Evolutionary conservation across 2,797 vertebrate species (phyloP).

Genomic region (Alca torda): DNA sequence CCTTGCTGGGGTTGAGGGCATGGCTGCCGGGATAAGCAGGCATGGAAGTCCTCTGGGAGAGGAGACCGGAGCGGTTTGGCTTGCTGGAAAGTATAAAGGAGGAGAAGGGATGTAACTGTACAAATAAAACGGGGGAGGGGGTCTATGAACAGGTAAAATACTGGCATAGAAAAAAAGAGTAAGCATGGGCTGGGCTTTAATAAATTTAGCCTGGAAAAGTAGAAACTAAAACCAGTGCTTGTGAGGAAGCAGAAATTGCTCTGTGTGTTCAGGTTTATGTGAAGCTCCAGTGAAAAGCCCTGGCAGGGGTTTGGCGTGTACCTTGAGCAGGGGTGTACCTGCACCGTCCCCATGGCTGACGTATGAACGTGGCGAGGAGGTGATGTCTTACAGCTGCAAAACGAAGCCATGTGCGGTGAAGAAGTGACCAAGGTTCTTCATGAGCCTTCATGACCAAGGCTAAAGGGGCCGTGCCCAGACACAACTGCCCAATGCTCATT

Average conservation of each 20-base stretch:
- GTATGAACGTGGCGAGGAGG: neutral
- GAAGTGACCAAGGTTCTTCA: neutral
- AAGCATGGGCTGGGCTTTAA: neutral
- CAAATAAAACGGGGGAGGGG: neutral
- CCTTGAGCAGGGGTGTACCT: neutral
- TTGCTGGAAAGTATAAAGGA: neutral
- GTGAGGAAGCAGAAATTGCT: neutral
- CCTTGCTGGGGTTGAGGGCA: neutral
- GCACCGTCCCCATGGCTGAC: neutral
- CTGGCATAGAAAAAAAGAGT: neutral
- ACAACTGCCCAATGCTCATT: neutral
- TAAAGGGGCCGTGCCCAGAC: neutral
- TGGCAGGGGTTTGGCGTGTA: accelerated
- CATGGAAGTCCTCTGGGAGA: neutral
- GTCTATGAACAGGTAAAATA: neutral
- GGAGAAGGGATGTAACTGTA: neutral
- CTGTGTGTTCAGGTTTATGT: accelerated
- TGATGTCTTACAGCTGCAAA: neutral
- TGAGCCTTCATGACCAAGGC: neutral
- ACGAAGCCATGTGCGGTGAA: neutral
- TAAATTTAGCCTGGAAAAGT: neutral
- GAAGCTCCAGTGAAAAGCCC: neutral
- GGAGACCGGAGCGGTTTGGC: neutral
- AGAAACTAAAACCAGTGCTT: neutral
- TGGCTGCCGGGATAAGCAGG: neutral